A percentile compares a stretch with the other conserved stretches of the same genome.
Conservation (phyloP, 1,140 invertebrate species). For the Proales similis region DNA sequence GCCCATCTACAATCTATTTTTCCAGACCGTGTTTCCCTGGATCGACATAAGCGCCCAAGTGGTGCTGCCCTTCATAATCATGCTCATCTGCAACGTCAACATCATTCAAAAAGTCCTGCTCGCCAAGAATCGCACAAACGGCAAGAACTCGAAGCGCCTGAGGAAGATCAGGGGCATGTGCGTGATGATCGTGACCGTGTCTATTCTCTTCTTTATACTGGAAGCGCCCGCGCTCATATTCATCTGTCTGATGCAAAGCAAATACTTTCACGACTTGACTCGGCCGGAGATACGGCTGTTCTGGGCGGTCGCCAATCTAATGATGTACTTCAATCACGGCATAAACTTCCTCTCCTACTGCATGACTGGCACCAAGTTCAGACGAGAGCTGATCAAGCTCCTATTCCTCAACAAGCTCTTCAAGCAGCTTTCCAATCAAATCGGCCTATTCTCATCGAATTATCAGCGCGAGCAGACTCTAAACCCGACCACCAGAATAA, state of each 20-base stretch:
- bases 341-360: constrained; percentile 77
- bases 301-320: constrained; percentile 58
- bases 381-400: constrained; percentile 51
- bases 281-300: constrained; percentile 44
- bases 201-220: constrained; percentile 23
- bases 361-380: constrained; percentile 70
- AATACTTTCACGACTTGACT: background rate
- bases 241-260: constrained; percentile 29
- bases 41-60: constrained; percentile 26
- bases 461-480: no score
- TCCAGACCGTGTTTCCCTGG: constrained; percentile 34
- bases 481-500: no score
- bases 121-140: constrained; percentile 33
- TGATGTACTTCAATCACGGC: constrained; percentile 72
- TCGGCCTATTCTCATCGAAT: no score
- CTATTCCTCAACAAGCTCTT: background rate
- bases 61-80: constrained; percentile 35
- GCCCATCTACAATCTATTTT: constrained; percentile 32
- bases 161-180: constrained; percentile 35
- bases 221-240: constrained; percentile 17
- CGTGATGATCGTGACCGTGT: constrained; percentile 32
- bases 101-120: constrained; percentile 27
- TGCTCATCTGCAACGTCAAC: constrained; percentile 35
- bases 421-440: no score
- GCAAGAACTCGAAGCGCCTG: constrained; percentile 30